These are phyloP conservation scores for Phocoena phocoena DNA, from an alignment of 2,113 vertebrate species.

Conservation along the genomic window DNA sequence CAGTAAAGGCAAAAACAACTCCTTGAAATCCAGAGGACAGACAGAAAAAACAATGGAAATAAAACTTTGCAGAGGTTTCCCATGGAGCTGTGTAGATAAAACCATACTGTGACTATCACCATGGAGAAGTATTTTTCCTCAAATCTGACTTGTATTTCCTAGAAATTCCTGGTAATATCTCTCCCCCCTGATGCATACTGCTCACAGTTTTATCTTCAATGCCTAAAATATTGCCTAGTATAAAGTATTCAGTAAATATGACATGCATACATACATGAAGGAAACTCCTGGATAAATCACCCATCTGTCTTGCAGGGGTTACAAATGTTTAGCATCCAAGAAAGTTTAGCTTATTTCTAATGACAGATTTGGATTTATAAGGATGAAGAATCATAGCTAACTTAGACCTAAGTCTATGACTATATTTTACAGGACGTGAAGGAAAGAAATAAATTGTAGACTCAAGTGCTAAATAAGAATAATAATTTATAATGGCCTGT, in stretches of 20 bases:
- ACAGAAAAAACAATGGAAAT: neutral
- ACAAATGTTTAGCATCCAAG: neutral
- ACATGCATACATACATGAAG: neutral
- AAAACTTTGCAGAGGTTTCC: neutral
- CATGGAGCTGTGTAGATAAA: neutral
- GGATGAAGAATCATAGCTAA: neutral
- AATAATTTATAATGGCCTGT: constrained; percentile 56
- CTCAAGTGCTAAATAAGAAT: constrained; percentile 56
- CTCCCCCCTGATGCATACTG: neutral
- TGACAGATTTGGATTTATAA: constrained; percentile 33
- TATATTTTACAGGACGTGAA: constrained; percentile 33
- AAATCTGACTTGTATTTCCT: constrained; percentile 12
- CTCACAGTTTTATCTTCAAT: neutral
- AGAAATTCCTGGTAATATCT: neutral
- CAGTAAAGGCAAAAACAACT: neutral
- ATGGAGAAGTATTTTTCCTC: neutral
- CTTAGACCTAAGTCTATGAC: neutral
- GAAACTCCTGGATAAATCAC: neutral
- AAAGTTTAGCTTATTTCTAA: constrained; percentile 29
- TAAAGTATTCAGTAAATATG: neutral
- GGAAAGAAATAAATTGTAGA: constrained; percentile 46
- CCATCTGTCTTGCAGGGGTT: neutral
- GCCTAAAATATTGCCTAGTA: neutral
- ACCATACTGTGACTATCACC: constrained; percentile 7
- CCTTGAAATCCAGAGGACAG: neutral